Evolutionary conservation across 1,140 invertebrate genomes (phyloP), one percentile per base, ranked within the genome.

Genomic region (Drosophila orena): DNA sequence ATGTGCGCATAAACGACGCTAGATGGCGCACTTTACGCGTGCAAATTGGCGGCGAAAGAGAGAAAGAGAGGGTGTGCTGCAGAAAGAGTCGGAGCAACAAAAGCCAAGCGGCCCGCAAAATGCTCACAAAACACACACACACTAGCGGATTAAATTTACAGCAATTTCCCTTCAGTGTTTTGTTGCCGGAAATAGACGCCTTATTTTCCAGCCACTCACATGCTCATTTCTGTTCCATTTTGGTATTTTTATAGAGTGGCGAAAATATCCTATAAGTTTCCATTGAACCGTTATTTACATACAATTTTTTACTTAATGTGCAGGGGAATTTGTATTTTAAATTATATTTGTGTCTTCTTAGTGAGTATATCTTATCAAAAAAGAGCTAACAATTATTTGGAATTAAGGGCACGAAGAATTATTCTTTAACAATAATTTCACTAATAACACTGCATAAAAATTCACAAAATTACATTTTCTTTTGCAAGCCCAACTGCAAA

Each of bases 1-100:
- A 88, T 88, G 83, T 79, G 84, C 75, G 64, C 72, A 83, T 88
- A 89, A 88, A 89, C 79, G 84, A 83, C 79, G 68, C 83, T 88
- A 88, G 83, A 88, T 88, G 83, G 66, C 70, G 70, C 61, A 77
- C 83, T 88, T 89, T 89, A 71, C 75, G 84, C 79, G 81, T 88
- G 84, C 76, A 79, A 89, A 88, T 83, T 83, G 79, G 34, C 59
- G 59, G 43, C 30, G 42, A 43, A 40, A 55, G 37, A 50, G 42
- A 44, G n/a, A n/a, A n/a, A n/a, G n/a, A n/a, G 27, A n/a, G 24
- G 34, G 8, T 15, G 47, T 6, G 47, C 24, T 4, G 12, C 11
- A 50, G 15, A 64, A 61, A 47, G 27, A 53, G 42, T 15, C 52
- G 27, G 52, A 30, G 22, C 43, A 17, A 65, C 50, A 44, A 40